Percentiles rank a stretch among this genome's conserved stretches.
These are phyloP conservation scores for Netelia inedita DNA, from an alignment of 2,888 invertebrate genomes.

Conservation along the genomic window DNA sequence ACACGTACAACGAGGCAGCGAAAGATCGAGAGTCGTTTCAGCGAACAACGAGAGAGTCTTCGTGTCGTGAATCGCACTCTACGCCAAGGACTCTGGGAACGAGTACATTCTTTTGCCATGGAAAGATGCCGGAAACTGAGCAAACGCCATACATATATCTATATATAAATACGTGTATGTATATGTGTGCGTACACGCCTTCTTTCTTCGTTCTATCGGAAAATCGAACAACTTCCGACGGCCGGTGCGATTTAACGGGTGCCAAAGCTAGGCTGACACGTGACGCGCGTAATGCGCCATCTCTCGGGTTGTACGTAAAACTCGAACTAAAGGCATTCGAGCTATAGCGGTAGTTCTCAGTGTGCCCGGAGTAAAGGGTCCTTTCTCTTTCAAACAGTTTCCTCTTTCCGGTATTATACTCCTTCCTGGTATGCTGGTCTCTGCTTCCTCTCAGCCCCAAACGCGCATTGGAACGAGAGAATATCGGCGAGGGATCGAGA, in stretches of 20 bases:
- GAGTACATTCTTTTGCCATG: constrained; percentile 24
- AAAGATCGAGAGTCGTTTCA: constrained; percentile 4
- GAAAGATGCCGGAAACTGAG: constrained; percentile 42
- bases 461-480: not conserved
- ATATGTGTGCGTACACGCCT: constrained; percentile 1
- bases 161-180: not conserved
- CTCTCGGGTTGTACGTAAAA: constrained; percentile 10
- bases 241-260: constrained; percentile 67
- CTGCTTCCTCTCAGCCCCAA: constrained; percentile 13
- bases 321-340: constrained; percentile 21
- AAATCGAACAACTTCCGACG: constrained; percentile 69
- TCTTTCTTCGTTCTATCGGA: constrained; percentile 61
- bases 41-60: constrained; percentile 12
- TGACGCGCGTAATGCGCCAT: constrained; percentile 46
- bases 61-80: constrained; percentile 25
- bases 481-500: constrained; percentile 4
- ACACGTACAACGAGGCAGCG: not conserved
- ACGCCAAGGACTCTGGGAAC: constrained; percentile 14
- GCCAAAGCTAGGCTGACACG: constrained; percentile 63
- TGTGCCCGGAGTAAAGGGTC: constrained; percentile 20
- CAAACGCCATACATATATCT: not conserved
- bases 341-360: not conserved
- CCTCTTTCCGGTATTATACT: constrained; percentile 60
- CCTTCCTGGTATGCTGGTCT: constrained; percentile 44
- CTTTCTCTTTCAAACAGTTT: constrained; percentile 60